Conservation (phyloP, 2,888 invertebrate genomes). For the Hymenopus coronatus region DNA sequence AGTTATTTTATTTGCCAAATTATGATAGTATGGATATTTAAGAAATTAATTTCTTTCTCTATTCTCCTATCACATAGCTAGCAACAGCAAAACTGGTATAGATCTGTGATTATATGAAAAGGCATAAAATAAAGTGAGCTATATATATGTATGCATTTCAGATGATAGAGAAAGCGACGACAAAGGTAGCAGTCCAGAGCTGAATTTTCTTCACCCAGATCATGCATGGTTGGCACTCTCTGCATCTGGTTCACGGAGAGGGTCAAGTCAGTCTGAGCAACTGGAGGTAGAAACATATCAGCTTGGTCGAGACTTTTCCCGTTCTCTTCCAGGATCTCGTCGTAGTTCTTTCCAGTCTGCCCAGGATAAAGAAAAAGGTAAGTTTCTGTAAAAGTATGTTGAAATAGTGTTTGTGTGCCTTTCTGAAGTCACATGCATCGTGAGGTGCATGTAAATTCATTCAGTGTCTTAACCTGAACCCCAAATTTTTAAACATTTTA, state of each 20-base stretch:
- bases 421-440: no score
- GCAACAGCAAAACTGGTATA: no score
- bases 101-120: no score
- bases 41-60: no score
- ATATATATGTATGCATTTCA: constrained; percentile 33
- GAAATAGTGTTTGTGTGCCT: no score
- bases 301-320: constrained; percentile 79
- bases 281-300: constrained; percentile 78
- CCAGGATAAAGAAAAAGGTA: constrained; percentile 45
- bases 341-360: constrained; percentile 78
- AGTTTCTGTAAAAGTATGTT: background rate
- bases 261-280: constrained; percentile 87
- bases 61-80: no score
- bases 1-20: no score
- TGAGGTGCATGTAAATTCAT: no score
- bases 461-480: no score
- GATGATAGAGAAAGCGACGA: constrained; percentile 48
- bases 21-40: no score
- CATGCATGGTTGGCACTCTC: constrained; percentile 63
- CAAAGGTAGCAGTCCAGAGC: constrained; percentile 45
- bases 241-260: constrained; percentile 68
- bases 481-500: no score
- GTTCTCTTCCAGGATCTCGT: constrained; percentile 79
- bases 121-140: no score
- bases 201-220: constrained; percentile 77